Conservation (phyloP, 2,113 vertebrate species). For the Xiphorhynchus elegans region DNA sequence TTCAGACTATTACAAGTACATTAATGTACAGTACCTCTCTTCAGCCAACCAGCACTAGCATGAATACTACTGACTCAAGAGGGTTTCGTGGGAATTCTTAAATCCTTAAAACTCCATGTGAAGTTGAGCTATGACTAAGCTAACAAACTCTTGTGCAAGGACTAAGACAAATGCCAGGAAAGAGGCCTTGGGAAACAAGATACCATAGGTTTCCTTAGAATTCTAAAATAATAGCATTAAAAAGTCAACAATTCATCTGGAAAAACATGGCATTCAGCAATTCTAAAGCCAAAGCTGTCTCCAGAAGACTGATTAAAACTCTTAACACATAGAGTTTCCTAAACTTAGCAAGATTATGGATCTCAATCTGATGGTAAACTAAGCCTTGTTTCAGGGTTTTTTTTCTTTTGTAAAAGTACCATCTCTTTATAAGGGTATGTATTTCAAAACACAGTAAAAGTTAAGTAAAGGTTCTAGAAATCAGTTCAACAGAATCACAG, state of each 20-base stretch:
- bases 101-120: background rate
- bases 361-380: background rate
- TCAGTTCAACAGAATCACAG: background rate
- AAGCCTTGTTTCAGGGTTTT: background rate
- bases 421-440: background rate
- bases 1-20: background rate
- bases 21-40: background rate
- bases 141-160: background rate
- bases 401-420: background rate
- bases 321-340: background rate
- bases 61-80: background rate
- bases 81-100: background rate
- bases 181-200: background rate
- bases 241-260: background rate
- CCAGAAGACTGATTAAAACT: background rate
- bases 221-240: background rate
- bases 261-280: background rate
- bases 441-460: background rate
- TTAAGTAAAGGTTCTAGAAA: background rate
- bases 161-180: background rate
- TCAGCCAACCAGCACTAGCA: background rate
- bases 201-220: background rate
- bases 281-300: background rate
- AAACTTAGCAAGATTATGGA: background rate
- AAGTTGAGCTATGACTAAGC: background rate